A percentile compares a stretch with the other conserved stretches of the same genome.
Evolutionary conservation across 2,797 vertebrate genomes (phyloP).

Genomic region (Aratinga solstitialis): DNA sequence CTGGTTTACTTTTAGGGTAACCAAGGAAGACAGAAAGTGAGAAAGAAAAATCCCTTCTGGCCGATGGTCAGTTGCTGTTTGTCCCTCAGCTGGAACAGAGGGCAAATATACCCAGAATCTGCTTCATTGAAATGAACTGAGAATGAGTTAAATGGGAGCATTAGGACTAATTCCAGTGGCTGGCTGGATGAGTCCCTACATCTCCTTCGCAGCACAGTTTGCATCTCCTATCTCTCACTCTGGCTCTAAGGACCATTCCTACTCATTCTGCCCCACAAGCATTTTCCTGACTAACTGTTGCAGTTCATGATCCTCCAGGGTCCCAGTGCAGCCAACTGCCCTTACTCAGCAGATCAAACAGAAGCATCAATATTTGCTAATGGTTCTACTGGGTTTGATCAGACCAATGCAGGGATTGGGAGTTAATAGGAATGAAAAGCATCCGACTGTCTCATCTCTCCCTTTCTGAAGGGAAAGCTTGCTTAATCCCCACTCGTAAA

Average conservation of each 20-base stretch:
- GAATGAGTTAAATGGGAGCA: not conserved
- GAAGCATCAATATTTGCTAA: not conserved
- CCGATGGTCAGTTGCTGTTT: not conserved
- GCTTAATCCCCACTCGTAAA: not conserved
- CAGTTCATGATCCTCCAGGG: not conserved
- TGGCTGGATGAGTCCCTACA: fast-evolving
- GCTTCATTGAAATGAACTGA: not conserved
- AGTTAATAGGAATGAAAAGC: not conserved
- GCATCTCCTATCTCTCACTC: fast-evolving
- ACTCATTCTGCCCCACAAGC: not conserved
- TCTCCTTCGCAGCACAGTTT: not conserved
- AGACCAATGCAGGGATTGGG: not conserved
- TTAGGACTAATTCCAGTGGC: not conserved
- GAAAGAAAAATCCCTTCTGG: not conserved
- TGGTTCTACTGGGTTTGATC: not conserved
- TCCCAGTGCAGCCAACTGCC: not conserved
- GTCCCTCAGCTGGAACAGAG: not conserved
- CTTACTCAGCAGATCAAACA: not conserved
- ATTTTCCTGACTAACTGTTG: not conserved
- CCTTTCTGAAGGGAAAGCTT: not conserved
- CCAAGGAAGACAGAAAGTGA: not conserved
- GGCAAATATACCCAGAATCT: not conserved
- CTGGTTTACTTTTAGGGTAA: constrained; percentile 48
- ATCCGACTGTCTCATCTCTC: fast-evolving
- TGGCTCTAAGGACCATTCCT: not conserved